A percentile compares a stretch with the other conserved stretches of the same genome.
phyloP scores from a whole-genome alignment of 2,888 invertebrate genomes.

The Pteria penguin region DNA sequence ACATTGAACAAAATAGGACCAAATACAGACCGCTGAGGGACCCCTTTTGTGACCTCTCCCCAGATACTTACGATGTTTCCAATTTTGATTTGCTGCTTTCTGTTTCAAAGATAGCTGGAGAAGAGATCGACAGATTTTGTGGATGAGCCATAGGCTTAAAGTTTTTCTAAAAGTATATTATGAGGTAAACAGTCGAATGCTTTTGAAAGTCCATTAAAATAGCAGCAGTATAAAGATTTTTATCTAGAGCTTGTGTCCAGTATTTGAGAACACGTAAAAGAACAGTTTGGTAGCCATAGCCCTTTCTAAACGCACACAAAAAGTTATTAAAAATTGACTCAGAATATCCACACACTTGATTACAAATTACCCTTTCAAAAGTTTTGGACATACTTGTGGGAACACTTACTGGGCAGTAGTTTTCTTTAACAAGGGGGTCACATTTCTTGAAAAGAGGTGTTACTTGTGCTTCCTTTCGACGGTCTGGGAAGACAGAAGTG shows the following conservation, averaged over 20 bases:
- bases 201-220: no score
- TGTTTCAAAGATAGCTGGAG: not conserved
- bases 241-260: no score
- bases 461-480: conserved; percentile 8
- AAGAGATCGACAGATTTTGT: not conserved
- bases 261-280: no score
- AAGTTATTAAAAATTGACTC: no score
- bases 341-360: not conserved
- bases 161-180: not conserved
- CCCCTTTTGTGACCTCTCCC: conserved; percentile 6
- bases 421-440: conserved; percentile 16
- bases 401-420: not conserved
- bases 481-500: conserved; percentile 16
- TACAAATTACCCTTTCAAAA: not conserved
- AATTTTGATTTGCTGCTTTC: conserved; percentile 16
- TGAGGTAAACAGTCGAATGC: conserved; percentile 3
- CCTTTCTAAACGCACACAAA: no score
- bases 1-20: not conserved
- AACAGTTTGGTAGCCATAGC: no score
- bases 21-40: not conserved
- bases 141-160: not conserved
- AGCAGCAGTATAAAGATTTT: no score
- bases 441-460: conserved; percentile 27
- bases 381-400: not conserved
- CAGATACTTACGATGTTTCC: conserved; percentile 1